Evolutionary conservation across 2,888 invertebrate species (phyloP), one percentile per base, ranked within the genome.

Genomic region (Ptilodon capucinus): DNA sequence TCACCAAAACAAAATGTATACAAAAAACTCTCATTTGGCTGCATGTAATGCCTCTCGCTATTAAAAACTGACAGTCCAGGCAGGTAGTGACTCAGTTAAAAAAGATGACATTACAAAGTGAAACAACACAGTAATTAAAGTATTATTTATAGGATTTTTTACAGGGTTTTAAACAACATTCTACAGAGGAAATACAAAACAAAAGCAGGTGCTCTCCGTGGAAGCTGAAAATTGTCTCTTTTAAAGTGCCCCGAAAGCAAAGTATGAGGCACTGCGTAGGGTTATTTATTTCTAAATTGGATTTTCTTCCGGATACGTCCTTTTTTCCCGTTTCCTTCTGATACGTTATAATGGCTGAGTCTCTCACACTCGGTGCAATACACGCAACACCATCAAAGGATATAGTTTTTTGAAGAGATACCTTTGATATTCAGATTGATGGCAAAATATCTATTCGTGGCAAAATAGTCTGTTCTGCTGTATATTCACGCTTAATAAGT

Each of bases 231-330:
- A 28, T 28, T 28, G n/a, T 2, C n/a, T 8, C 3, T 21, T 28
- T 28, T 28, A 28, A n/a, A n/a, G 28, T n/a, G 2, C 8, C 32
- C 14, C 14, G 34, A 41, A 23, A 35, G 46, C 35, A 28, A 42
- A 39, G 45, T 46, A 43, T 3, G 32, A 32, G 23, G 7, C 13
- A 14, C 40, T 46, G 28, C 17, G 41, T 49, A 28, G 42, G 46
- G 44, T 46, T 56, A 65, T 72, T 72, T 68, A 61, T 64, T 74
- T 78, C 73, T 68, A 81, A 81, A 82, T 83, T 82, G 73, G 78
- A 82, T 83, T 78, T 59, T 30, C 60, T 70, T 74, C 69, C 68
- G 70, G 69, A 55, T 73, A 67, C 64, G 57, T 48, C 64, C 68
- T 56, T 46, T 60, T 48, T 63, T 68, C 58, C 73, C 75, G 72